Evolutionary conservation across 2,113 vertebrate species (phyloP).

Genomic region (Setophaga petechia): DNA sequence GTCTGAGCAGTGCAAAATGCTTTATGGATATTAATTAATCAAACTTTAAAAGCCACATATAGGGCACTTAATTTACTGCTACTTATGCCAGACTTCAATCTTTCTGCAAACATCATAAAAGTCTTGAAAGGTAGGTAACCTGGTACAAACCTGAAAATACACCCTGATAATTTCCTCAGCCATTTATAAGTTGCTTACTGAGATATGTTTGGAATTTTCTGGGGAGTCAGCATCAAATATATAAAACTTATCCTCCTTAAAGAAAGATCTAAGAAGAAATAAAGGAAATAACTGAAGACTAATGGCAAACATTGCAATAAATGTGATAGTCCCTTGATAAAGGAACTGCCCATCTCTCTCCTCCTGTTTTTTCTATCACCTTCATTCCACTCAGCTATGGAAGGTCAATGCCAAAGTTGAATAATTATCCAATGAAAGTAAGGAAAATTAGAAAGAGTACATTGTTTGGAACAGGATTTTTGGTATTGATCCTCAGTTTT

Average conservation of each 20-base stretch:
- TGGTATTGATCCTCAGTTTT: not conserved
- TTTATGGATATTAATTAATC: constrained; percentile 24
- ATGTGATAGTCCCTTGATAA: not conserved
- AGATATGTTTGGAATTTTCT: not conserved
- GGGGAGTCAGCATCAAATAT: not conserved
- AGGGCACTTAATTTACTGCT: not conserved
- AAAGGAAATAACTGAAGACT: not conserved
- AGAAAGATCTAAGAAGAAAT: not conserved
- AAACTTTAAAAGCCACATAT: not conserved
- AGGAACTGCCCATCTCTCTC: not conserved
- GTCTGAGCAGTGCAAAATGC: not conserved
- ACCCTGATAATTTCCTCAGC: not conserved
- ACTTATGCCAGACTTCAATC: not conserved
- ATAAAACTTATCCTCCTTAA: not conserved
- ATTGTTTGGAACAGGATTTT: not conserved
- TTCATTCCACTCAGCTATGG: not conserved
- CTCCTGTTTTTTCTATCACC: not conserved
- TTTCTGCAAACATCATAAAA: not conserved
- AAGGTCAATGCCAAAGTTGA: not conserved
- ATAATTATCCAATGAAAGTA: not conserved
- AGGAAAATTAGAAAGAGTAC: rapidly evolving
- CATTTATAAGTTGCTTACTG: not conserved
- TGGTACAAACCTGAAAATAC: not conserved
- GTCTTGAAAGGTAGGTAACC: not conserved
- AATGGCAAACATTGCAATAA: not conserved